These are phyloP conservation scores for Phaenicophaeus curvirostris DNA, from an alignment of 2,797 vertebrate genomes.

Conservation along the genomic window DNA sequence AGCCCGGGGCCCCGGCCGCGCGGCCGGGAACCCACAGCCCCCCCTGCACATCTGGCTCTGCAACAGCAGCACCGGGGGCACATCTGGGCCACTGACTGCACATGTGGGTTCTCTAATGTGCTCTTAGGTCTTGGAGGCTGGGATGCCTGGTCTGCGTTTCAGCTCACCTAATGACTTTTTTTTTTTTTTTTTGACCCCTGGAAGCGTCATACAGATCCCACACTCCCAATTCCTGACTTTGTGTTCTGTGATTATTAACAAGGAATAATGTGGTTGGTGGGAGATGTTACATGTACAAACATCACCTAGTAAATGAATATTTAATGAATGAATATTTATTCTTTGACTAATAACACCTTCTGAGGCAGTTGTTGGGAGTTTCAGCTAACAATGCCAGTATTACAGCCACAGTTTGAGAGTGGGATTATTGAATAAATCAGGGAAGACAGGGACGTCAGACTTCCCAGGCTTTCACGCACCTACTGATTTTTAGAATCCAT, in stretches of 20 bases:
- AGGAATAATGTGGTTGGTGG: background rate
- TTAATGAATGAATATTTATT: too few species aligned
- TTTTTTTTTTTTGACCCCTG: too few species aligned
- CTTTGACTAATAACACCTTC: background rate
- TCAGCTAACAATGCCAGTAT: background rate
- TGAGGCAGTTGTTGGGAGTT: background rate
- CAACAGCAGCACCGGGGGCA: background rate
- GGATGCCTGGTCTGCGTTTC: background rate
- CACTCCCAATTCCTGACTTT: background rate
- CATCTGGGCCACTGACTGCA: rapidly evolving
- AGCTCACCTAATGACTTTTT: background rate
- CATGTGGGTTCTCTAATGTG: rapidly evolving
- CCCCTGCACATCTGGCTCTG: background rate
- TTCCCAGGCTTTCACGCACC: background rate
- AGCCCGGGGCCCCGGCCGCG: too few species aligned
- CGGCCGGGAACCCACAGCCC: rapidly evolving
- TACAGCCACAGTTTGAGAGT: background rate
- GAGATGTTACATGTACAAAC: background rate
- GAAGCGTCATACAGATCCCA: background rate
- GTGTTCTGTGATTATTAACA: background rate
- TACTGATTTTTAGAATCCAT: background rate
- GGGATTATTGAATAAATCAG: background rate
- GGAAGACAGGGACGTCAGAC: background rate
- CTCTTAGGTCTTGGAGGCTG: background rate
- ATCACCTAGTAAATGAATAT: background rate